These are phyloP conservation scores for Cryptoleucopteryx plumbea DNA, from an alignment of 2,113 vertebrate species.

Conservation along the genomic window DNA sequence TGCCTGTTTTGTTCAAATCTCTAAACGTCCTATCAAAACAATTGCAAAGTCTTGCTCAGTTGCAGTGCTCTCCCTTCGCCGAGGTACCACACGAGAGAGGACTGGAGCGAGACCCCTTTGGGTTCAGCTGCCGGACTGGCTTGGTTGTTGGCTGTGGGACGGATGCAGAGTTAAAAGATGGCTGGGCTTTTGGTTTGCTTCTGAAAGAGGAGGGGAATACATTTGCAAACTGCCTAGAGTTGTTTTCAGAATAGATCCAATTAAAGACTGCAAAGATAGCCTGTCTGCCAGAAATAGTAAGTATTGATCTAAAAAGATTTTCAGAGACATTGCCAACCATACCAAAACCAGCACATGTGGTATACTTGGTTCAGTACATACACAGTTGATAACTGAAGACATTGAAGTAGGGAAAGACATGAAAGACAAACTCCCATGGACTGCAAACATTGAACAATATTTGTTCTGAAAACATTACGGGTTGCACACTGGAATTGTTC, in stretches of 20 bases:
- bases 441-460: neutral
- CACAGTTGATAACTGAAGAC: neutral
- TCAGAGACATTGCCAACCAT: neutral
- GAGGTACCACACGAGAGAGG: neutral
- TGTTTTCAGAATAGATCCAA: neutral
- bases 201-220: neutral
- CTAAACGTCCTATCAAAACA: neutral
- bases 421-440: neutral
- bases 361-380: neutral
- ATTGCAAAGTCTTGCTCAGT: neutral
- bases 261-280: neutral
- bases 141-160: neutral
- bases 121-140: neutral
- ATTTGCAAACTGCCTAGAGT: neutral
- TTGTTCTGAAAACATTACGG: neutral
- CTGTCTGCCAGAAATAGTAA: neutral
- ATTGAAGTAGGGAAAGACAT: neutral
- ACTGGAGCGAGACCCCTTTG: neutral
- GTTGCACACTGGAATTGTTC: neutral
- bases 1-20: neutral
- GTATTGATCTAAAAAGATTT: conserved; percentile 6
- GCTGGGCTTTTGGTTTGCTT: neutral
- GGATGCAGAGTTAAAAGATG: neutral
- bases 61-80: neutral
- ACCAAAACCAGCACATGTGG: neutral